These are phyloP conservation scores for Stichopus chloronotus DNA, from an alignment of 35 echinoderm and acorn worm species.

Conservation along the genomic window DNA sequence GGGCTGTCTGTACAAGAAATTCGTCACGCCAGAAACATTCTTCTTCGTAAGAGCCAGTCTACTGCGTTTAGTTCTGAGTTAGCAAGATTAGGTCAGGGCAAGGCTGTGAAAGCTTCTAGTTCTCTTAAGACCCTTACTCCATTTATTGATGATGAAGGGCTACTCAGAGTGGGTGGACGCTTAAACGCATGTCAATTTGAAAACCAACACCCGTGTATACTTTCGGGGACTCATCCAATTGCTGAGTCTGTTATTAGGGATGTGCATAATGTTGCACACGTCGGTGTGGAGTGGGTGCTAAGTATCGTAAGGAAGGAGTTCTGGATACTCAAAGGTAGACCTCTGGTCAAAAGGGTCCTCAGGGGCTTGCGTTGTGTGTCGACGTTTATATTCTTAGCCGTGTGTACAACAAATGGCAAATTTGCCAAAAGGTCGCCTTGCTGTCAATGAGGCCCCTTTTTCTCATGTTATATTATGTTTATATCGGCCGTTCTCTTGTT, in stretches of 20 bases:
- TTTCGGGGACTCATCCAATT: constrained; percentile 27
- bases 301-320: not conserved
- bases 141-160: constrained; percentile 31
- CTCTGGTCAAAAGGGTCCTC: not conserved
- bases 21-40: not conserved
- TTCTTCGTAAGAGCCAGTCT: constrained; percentile 27
- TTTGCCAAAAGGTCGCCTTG: not conserved
- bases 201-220: constrained; percentile 41
- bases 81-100: constrained; percentile 16
- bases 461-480: constrained; percentile 20
- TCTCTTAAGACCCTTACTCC: not conserved
- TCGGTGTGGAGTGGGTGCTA: constrained; percentile 4
- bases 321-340: not conserved
- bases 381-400: not conserved
- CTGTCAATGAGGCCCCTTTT: not conserved
- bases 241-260: not conserved
- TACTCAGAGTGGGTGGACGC: constrained; percentile 33
- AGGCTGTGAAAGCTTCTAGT: constrained; percentile 27
- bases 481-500: not conserved
- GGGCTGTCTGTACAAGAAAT: constrained; percentile 42
- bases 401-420: constrained; percentile 18
- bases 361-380: not conserved
- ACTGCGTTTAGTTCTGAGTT: constrained; percentile 9
- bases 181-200: not conserved
- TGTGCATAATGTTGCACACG: not conserved